Conservation (phyloP, 2,113 vertebrate genomes). For the Mungos mungo region DNA sequence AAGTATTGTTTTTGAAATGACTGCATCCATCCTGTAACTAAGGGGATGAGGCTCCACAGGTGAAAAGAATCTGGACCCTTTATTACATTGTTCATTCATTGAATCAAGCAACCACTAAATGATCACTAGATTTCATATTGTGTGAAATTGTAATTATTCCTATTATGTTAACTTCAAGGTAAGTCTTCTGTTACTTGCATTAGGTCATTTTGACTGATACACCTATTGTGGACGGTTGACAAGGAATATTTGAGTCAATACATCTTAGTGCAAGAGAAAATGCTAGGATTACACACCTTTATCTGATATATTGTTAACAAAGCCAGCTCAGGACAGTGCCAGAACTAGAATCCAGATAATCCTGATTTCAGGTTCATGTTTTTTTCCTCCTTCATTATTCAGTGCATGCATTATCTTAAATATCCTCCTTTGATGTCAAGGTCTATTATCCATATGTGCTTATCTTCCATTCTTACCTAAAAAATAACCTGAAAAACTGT, state of each 20-base stretch:
- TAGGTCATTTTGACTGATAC: background rate
- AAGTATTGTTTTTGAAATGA: background rate
- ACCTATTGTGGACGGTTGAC: background rate
- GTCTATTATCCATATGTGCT: background rate
- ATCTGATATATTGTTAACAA: background rate
- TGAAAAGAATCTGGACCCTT: background rate
- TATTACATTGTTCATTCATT: background rate
- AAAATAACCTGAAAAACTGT: background rate
- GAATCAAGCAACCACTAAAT: background rate
- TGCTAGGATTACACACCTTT: background rate
- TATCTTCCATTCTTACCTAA: background rate
- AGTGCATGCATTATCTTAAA: background rate
- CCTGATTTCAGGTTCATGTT: background rate
- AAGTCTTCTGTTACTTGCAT: background rate
- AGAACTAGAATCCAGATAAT: background rate
- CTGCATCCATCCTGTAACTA: background rate
- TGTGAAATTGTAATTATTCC: background rate
- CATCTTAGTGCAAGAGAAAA: background rate
- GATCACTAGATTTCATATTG: background rate
- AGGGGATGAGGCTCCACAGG: background rate
- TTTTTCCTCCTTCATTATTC: background rate
- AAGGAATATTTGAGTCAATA: conserved; percentile 23
- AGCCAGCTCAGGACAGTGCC: background rate
- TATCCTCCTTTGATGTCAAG: background rate
- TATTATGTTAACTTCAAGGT: background rate